Evolutionary conservation across 1,140 invertebrate genomes (phyloP).

Genomic region (Papilio dardanus): DNA sequence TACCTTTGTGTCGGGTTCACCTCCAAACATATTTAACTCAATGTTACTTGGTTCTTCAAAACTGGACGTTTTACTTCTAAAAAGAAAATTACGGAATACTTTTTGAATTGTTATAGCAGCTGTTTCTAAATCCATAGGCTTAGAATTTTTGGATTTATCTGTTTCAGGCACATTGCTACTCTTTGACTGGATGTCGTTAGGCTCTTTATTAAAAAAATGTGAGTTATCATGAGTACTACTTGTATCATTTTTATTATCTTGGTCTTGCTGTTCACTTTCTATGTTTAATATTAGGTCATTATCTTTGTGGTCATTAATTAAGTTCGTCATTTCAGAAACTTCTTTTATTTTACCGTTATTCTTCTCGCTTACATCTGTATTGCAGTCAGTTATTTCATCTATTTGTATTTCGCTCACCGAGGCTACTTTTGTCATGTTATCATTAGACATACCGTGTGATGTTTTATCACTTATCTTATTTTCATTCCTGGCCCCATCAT

Average conservation of each 20-base stretch:
- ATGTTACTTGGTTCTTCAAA: constrained; percentile 65
- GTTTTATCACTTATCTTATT: not conserved
- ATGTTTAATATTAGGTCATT: not conserved
- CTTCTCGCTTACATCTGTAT: not conserved
- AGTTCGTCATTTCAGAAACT: not conserved
- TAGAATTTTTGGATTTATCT: constrained; percentile 15
- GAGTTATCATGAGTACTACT: not conserved
- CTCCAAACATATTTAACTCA: constrained; percentile 59
- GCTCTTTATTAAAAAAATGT: not conserved
- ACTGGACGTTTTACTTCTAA: constrained; percentile 72
- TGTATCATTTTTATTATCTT: constrained; percentile 20
- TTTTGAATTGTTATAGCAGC: constrained; percentile 78
- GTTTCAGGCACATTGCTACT: constrained; percentile 28
- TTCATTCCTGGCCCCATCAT: not conserved
- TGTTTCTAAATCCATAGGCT: constrained; percentile 72
- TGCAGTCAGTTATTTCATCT: not conserved
- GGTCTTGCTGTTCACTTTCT: not conserved
- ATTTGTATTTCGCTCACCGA: not conserved
- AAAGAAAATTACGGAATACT: constrained; percentile 74
- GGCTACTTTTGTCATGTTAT: not conserved
- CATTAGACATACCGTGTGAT: not conserved
- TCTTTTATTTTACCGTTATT: not conserved
- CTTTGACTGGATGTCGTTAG: not conserved
- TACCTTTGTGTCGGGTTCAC: constrained; percentile 60
- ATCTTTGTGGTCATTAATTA: not conserved